Evolutionary conservation across 1,140 invertebrate genomes (phyloP).

Genomic region (Antheraea mylitta): DNA sequence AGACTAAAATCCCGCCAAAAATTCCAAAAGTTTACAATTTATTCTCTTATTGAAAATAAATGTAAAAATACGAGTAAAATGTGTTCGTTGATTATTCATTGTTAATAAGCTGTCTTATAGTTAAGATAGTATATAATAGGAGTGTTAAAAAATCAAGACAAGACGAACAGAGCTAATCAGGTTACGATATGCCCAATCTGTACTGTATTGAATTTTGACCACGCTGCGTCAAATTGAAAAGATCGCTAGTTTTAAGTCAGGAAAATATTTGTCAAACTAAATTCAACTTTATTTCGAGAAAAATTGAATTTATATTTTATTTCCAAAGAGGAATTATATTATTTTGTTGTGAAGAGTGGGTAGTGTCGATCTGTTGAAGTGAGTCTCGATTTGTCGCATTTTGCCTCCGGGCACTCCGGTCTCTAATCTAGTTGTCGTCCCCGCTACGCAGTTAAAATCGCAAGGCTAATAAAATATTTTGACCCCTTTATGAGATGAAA

Average conservation of each 20-base stretch:
- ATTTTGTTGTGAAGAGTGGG: conserved; percentile 37
- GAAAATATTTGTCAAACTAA: background rate
- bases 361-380: conserved; percentile 29
- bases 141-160: too few species aligned
- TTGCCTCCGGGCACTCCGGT: conserved; percentile 54
- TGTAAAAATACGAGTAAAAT: too few species aligned
- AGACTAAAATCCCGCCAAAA: too few species aligned
- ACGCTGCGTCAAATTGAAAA: conserved; percentile 29
- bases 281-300: background rate
- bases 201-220: conserved; percentile 30
- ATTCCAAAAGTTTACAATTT: too few species aligned
- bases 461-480: conserved; percentile 78
- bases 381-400: conserved; percentile 55
- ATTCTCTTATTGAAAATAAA: too few species aligned
- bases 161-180: background rate
- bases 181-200: conserved; percentile 29
- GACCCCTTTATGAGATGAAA: conserved; percentile 74
- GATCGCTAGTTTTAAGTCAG: background rate
- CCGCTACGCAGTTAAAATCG: conserved; percentile 72
- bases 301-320: background rate
- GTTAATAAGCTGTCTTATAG: too few species aligned
- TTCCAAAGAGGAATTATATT: conserved; percentile 9
- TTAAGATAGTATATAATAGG: too few species aligned
- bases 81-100: too few species aligned
- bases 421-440: conserved; percentile 69